phyloP scores from a whole-genome alignment of 2,888 invertebrate species.

The Mystacides longicornis region DNA sequence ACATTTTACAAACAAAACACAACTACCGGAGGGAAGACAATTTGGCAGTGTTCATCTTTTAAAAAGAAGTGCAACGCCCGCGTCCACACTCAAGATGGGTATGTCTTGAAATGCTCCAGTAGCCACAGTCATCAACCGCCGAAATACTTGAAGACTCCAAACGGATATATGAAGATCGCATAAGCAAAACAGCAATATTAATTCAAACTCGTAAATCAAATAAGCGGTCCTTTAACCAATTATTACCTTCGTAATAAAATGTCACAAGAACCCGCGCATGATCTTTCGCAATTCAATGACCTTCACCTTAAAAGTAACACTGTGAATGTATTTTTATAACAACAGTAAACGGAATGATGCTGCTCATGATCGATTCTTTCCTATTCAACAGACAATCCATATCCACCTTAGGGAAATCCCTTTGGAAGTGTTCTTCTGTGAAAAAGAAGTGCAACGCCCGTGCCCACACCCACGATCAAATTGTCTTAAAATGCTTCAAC shows the following conservation, averaged over 20 bases:
- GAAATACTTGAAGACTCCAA: background rate
- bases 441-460: constrained; percentile 5
- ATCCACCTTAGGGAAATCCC: background rate
- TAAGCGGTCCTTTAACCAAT: too few relatives aligned
- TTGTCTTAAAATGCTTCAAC: background rate
- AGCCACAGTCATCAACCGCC: background rate
- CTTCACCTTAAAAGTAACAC: too few relatives aligned
- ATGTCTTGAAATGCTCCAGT: background rate
- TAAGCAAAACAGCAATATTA: too few relatives aligned
- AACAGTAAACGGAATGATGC: constrained; percentile 3
- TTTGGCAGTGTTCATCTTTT: constrained; percentile 16
- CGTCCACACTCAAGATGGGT: background rate
- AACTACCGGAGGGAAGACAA: background rate
- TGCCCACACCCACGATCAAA: background rate
- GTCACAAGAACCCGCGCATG: too few relatives aligned
- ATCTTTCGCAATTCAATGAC: too few relatives aligned
- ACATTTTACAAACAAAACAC: constrained; percentile 1
- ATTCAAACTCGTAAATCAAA: too few relatives aligned
- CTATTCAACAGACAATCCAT: constrained; percentile 4
- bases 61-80: too few relatives aligned
- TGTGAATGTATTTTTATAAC: too few relatives aligned
- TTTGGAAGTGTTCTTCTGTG: constrained; percentile 12
- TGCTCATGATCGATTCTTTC: constrained; percentile 8
- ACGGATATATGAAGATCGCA: too few relatives aligned
- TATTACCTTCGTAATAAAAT: too few relatives aligned